Conservation (phyloP, 2,888 invertebrate genomes). For the Apomyelois bistriatella region DNA sequence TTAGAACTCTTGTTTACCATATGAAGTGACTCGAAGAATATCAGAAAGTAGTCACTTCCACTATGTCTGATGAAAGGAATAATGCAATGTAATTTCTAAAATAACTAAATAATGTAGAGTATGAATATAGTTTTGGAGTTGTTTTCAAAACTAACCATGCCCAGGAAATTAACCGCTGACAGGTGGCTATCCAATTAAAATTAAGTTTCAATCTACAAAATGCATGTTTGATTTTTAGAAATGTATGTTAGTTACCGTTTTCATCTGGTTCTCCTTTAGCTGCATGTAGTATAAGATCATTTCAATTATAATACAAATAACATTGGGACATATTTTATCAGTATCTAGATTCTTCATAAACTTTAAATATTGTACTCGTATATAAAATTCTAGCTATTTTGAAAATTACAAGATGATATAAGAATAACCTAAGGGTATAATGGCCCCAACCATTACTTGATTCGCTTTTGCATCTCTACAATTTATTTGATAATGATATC, state of each 20-base stretch:
- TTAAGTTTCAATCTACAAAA: not conserved
- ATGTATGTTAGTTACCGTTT: conserved; percentile 1
- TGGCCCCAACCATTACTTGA: too few species aligned
- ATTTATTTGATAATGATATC: too few species aligned
- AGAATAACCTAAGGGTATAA: too few species aligned
- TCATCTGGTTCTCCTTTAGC: conserved; percentile 25
- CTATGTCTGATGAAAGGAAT: conserved; percentile 53
- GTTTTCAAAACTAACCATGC: too few species aligned
- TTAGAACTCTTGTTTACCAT: conserved; percentile 39
- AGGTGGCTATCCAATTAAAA: too few species aligned
- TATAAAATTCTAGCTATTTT: not conserved
- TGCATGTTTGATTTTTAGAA: not conserved
- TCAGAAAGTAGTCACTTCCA: conserved; percentile 54
- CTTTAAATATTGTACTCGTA: too few species aligned
- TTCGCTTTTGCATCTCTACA: too few species aligned
- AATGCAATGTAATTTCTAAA: not conserved
- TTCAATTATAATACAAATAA: not conserved
- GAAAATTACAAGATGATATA: too few species aligned
- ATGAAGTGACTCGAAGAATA: conserved; percentile 27
- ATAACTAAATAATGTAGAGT: not conserved
- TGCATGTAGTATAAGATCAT: conserved; percentile 26
- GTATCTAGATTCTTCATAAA: too few species aligned
- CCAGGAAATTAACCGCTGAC: too few species aligned
- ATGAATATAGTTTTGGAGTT: not conserved
- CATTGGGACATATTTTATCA: too few species aligned